A percentile compares a stretch with the other conserved stretches of the same genome.
phyloP scores from a whole-genome alignment of 2,888 invertebrate species.

The Philereme transversata region DNA sequence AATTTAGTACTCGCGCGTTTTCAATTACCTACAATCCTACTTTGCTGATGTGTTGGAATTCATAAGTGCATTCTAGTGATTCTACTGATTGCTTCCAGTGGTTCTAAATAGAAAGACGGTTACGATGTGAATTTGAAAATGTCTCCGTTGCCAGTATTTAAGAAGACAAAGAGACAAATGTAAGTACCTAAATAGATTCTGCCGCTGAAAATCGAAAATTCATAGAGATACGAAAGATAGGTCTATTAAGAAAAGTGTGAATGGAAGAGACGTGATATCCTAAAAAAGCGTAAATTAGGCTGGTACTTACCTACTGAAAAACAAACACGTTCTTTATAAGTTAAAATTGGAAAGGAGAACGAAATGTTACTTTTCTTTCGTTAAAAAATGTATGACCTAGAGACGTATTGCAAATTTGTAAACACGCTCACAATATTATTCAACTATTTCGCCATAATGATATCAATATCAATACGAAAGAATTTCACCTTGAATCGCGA shows the following conservation, averaged over 20 bases:
- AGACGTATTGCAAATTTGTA: conserved; percentile 22
- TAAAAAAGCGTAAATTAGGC: too few relatives aligned
- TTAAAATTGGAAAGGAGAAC: too few relatives aligned
- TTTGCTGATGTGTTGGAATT: conserved; percentile 32
- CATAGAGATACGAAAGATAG: too few relatives aligned
- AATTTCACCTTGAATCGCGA: conserved; percentile 69
- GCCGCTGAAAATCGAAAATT: too few relatives aligned
- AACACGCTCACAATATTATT: conserved; percentile 28
- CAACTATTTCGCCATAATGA: conserved; percentile 37
- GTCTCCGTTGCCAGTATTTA: conserved; percentile 55
- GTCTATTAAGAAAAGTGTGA: too few relatives aligned
- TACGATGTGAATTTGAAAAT: conserved; percentile 40
- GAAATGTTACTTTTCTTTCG: background rate
- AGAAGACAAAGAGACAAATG: conserved; percentile 45
- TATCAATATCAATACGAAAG: conserved; percentile 44
- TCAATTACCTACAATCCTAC: conserved; percentile 33
- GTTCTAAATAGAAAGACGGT: conserved; percentile 10
- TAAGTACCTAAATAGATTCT: conserved; percentile 10
- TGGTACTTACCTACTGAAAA: too few relatives aligned
- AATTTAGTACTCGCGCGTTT: conserved; percentile 32
- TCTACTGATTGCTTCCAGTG: conserved; percentile 19
- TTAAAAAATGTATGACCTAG: conserved; percentile 11
- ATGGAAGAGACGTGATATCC: too few relatives aligned
- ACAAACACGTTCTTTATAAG: too few relatives aligned
- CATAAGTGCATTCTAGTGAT: conserved; percentile 34